Base-by-base conservation (phyloP, 1,140 invertebrate species). In the Drosophila nikananu region DNA sequence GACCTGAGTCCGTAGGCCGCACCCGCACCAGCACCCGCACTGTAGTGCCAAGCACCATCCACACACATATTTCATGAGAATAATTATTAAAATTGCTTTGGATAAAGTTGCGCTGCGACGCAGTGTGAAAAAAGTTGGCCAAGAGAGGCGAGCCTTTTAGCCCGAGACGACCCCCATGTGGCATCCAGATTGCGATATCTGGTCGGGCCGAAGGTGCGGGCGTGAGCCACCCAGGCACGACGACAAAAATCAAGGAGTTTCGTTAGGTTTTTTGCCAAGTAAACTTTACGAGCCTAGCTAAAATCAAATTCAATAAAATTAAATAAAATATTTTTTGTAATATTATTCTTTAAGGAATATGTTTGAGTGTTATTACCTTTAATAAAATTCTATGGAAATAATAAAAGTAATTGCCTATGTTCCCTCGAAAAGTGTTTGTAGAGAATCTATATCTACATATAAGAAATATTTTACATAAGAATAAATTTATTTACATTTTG, bases 51-150 rank as follows among this genome's bases (percentile, higher is more conserved):
- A 5, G 41, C 61, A 44, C 55, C 70, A 78, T 54, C 57, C 63
- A 77, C 67, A 61, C 77, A 77, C 55, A 74, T 89, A 84, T 84
- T 83, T 90, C 80, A 89, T 84, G 63, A 90, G 83, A 90, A 90
- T 84, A 90, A 89, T 89, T 89, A 89, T 89, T 89, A 90, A 89
- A 89, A 89, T 89, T 89, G 86, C 81, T 83, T 82, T 66, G 75
- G 75, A 77, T 78, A 78, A 78, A 78, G 64, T 78, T 78, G 54
- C 72, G 48, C 70, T 49, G 64, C 57, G 58, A 25, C 76, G 35
- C 81, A 37, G 60, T 72, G 76, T 61, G 76, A 64, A 79, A 73
- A 80, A 78, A 78, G 65, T 79, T 79, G 65, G 41, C 51, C 66
- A 39, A 68, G 52, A 51, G 54, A 55, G 59, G 27, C 52, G 60